A percentile compares a stretch with the other conserved stretches of the same genome.
These are phyloP conservation scores for Prolemur simus DNA, from an alignment of 2,113 vertebrate species.

Conservation along the genomic window DNA sequence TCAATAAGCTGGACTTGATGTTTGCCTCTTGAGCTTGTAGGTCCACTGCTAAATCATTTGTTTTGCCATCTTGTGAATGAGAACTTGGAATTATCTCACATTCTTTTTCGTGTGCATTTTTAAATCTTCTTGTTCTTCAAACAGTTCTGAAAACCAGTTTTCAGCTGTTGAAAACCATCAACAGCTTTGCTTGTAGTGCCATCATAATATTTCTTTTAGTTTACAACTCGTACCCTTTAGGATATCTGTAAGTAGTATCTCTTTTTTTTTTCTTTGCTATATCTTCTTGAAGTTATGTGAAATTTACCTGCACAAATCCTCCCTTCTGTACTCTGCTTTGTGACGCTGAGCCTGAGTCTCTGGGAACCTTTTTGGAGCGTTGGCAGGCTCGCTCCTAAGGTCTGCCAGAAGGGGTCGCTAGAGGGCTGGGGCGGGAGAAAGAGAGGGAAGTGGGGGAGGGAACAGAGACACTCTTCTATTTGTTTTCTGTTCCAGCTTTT, in stretches of 20 bases:
- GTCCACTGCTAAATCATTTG: not conserved
- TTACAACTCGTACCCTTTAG: not conserved
- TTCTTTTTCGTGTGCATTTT: not conserved
- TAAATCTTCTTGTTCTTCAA: too few species aligned
- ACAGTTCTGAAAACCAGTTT: too few species aligned
- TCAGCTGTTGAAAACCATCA: too few species aligned
- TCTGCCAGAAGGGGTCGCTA: not conserved
- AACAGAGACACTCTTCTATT: not conserved
- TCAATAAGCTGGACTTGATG: not conserved
- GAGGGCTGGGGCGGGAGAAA: too few species aligned
- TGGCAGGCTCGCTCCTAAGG: not conserved
- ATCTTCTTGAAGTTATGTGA: not conserved
- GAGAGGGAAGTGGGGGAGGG: not conserved
- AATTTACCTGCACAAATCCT: not conserved
- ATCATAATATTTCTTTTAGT: not conserved
- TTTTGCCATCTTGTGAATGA: not conserved
- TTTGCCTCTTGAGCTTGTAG: not conserved
- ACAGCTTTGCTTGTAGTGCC: not conserved
- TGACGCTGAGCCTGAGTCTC: not conserved
- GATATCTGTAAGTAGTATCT: not conserved
- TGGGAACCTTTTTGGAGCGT: not conserved
- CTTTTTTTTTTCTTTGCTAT: not conserved
- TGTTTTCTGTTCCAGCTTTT: not conserved
- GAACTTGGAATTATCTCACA: not conserved
- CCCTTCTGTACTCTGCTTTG: not conserved